phyloP scores from a whole-genome alignment of 2,113 vertebrate genomes.

The Canis aureus region DNA sequence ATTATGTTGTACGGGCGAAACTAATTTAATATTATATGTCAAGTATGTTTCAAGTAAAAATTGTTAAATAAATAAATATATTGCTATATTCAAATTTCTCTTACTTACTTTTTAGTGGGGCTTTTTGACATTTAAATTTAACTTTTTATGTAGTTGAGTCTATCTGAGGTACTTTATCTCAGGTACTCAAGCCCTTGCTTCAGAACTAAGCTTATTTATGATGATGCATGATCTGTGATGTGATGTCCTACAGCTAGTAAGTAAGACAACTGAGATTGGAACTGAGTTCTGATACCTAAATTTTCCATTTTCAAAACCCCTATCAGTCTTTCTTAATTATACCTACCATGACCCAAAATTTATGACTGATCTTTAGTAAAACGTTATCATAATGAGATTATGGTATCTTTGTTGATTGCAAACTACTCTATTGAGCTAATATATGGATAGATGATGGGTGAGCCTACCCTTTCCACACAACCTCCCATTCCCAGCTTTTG shows the following conservation, averaged over 20 bases:
- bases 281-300: background rate
- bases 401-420: background rate
- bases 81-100: background rate
- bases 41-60: background rate
- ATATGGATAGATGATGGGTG: background rate
- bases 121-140: background rate
- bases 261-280: background rate
- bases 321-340: background rate
- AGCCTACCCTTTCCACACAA: background rate
- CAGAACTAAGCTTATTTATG: background rate
- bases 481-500: background rate
- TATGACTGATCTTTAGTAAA: background rate
- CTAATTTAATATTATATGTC: background rate
- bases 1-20: background rate
- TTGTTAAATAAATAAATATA: background rate
- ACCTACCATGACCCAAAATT: background rate
- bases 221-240: no score
- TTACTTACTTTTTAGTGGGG: background rate
- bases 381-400: background rate
- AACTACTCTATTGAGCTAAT: background rate
- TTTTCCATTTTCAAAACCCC: background rate
- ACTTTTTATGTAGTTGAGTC: background rate
- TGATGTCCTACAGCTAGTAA: background rate
- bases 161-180: background rate
- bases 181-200: background rate